Evolutionary conservation across 30 jellyfish, hydroid and myxozoan genomes (phyloP), one percentile per base, ranked within the genome.

Genomic region (Hydra vulgaris): DNA sequence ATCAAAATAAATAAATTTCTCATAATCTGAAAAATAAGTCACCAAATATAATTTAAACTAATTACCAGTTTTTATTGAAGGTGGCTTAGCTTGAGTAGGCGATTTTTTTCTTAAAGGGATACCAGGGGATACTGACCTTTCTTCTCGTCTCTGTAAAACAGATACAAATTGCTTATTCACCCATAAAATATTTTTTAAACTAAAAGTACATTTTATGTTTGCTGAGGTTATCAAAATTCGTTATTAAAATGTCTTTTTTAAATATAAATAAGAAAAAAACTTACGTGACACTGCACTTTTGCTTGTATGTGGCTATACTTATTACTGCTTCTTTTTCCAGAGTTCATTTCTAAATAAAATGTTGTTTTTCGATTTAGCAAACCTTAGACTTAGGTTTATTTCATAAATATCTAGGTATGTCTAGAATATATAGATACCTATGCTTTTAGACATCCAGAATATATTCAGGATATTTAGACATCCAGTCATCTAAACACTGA

Each of bases 231-330:
- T 40, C 5, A 40, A 40, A 40, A 40, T 40, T 12, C 61, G 12
- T 40, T 40, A 40, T 5, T 5, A 40, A 3, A 12, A 3, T 40
- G 5, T 12, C 61, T 40, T 40, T 40, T 40, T 3, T 40, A 12
- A 40, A 40, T 5, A 12, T 5, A 40, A 68, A 68, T 16, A 68
- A 68, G n/a, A n/a, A n/a, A n/a, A 7, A 4, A 21, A 19, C 85
- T 72, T 26, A 83, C 90, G 27, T 74, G 55, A 26, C 87, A 70
- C 76, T 94, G 96, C 18, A 94, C 99, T 85, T 88, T 94, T 0
- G 99, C 94, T 84, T 84, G 99, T 21, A 94, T 89, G 70, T 94
- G 99, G 69, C 99, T 88, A 89, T 94, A 94, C 66, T 85, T 94
- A 25, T 84, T 80, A 4, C 82, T 66, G 25, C 93, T 66, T 26